Percentiles rank a stretch among this genome's conserved stretches.
These are phyloP conservation scores for fruit fly (Drosophila melanogaster) DNA, from an alignment of 1,140 invertebrate species.

Conservation along the genomic window DNA sequence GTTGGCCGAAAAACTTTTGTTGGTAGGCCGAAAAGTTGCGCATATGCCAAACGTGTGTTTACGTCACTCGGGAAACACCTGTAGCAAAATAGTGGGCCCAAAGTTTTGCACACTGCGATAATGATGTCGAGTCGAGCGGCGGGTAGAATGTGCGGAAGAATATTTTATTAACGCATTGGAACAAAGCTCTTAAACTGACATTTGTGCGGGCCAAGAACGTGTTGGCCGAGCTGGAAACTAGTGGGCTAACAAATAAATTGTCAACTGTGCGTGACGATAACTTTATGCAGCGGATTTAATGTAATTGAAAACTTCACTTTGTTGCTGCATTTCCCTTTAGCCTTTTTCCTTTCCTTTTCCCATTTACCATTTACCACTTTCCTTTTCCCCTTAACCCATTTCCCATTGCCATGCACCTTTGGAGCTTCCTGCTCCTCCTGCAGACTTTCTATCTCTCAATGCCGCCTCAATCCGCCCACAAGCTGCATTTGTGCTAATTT, in stretches of 20 bases:
- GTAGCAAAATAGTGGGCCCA: slow-evolving; percentile 23
- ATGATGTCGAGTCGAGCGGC: slow-evolving; percentile 36
- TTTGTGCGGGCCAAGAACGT: slow-evolving; percentile 43
- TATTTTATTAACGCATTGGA: slow-evolving; percentile 65
- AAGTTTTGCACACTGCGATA: slow-evolving; percentile 52
- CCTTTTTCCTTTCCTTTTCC: slow-evolving; percentile 17
- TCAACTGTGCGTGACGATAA: slow-evolving; percentile 72
- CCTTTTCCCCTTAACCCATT: neutral
- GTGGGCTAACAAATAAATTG: slow-evolving; percentile 71
- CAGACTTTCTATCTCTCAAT: neutral
- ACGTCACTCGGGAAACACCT: slow-evolving; percentile 51
- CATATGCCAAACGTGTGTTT: slow-evolving; percentile 39
- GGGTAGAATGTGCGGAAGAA: slow-evolving; percentile 18
- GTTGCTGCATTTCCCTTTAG: slow-evolving; percentile 49
- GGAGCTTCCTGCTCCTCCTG: slow-evolving; percentile 6
- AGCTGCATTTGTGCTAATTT: slow-evolving; percentile 78
- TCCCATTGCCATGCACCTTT: slow-evolving; percentile 18
- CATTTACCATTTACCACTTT: neutral
- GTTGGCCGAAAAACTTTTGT: slow-evolving; percentile 42
- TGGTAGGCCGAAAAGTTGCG: slow-evolving; percentile 48
- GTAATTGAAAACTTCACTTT: slow-evolving; percentile 76
- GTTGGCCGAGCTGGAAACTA: slow-evolving; percentile 32
- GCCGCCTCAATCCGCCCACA: slow-evolving; percentile 29
- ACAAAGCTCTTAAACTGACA: slow-evolving; percentile 65
- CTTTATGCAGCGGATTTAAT: slow-evolving; percentile 72